A percentile compares a stretch with the other conserved stretches of the same genome.
Evolutionary conservation across 2,888 invertebrate species (phyloP).

Genomic region (Mythimna ferrago): DNA sequence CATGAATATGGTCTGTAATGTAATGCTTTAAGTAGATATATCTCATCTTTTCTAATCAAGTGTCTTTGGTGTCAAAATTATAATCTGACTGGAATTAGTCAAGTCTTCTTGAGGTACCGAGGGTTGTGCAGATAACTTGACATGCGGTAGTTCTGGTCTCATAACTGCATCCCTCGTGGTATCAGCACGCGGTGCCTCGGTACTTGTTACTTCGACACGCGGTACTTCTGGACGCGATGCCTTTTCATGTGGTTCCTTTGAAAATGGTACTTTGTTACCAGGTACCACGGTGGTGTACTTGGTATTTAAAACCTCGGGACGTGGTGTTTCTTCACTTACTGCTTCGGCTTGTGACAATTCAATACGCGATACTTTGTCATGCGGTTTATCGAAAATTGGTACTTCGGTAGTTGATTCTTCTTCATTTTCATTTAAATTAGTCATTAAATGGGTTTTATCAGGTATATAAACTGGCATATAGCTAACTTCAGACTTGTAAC

Average conservation of each 20-base stretch:
- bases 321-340: not conserved
- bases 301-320: not conserved
- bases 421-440: not conserved
- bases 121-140: not conserved
- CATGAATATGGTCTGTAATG: too few species aligned
- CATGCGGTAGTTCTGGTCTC: not conserved
- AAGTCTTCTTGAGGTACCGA: not conserved
- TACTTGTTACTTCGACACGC: not conserved
- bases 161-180: too few species aligned
- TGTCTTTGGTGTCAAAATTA: slow-evolving; percentile 15
- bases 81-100: slow-evolving; percentile 26
- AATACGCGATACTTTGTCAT: not conserved
- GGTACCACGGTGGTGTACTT: not conserved
- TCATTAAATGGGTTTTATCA: not conserved
- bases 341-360: not conserved
- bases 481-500: slow-evolving; percentile 12
- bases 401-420: not conserved
- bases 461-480: slow-evolving; percentile 2
- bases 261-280: not conserved
- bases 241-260: not conserved
- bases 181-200: not conserved
- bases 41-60: slow-evolving; percentile 12
- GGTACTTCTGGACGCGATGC: not conserved
- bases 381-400: not conserved
- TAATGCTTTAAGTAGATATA: not conserved